Conservation (phyloP, 1,140 invertebrate genomes). For the Mizuhopecten yessoensis region DNA sequence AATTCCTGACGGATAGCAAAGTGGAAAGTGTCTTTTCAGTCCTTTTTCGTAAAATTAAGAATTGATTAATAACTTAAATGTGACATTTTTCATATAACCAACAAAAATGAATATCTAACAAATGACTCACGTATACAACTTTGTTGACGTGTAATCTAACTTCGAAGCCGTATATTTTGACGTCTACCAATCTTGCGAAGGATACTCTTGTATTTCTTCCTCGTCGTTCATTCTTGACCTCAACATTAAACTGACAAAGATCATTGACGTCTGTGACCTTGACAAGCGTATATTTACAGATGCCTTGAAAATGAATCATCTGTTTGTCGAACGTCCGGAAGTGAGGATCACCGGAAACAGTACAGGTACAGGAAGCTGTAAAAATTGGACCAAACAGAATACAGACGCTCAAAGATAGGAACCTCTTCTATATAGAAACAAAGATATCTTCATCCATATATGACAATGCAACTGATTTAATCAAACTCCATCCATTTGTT, state of each 20-base stretch:
- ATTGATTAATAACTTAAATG: no score
- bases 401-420: no score
- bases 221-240: conserved; percentile 90
- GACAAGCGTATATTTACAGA: conserved; percentile 70
- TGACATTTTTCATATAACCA: no score
- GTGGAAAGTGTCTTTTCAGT: no score
- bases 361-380: conserved; percentile 92
- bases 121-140: conserved; percentile 59
- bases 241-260: conserved; percentile 89
- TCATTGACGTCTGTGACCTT: conserved; percentile 77
- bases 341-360: conserved; percentile 95
- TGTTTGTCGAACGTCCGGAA: conserved; percentile 96
- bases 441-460: no score
- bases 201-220: conserved; percentile 62
- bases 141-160: conserved; percentile 90
- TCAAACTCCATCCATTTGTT: no score
- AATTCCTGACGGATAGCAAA: no score
- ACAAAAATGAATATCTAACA: no score
- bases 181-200: conserved; percentile 82
- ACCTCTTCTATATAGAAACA: no score
- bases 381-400: conserved; percentile 58
- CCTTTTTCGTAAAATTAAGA: no score
- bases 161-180: conserved; percentile 86
- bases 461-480: no score
- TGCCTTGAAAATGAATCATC: conserved; percentile 93